A percentile compares a stretch with the other conserved stretches of the same genome.
These are phyloP conservation scores for Melanogrammus aeglefinus DNA, from an alignment of 2,797 vertebrate genomes.

Conservation along the genomic window DNA sequence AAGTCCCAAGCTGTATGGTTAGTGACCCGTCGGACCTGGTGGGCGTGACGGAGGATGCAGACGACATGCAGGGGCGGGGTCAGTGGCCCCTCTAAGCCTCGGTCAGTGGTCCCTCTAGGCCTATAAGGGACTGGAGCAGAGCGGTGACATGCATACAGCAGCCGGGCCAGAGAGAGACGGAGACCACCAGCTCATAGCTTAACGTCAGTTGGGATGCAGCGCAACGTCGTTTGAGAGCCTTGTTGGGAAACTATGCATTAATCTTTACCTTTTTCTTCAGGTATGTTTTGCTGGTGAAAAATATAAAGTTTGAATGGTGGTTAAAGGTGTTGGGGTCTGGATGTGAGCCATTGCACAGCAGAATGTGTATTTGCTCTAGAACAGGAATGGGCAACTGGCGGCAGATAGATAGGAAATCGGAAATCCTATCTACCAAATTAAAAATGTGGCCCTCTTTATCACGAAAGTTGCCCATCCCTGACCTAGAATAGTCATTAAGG, in stretches of 20 bases:
- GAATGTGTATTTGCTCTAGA: too few relatives aligned
- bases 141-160: constrained; percentile 31
- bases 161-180: constrained; percentile 35
- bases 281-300: too few relatives aligned
- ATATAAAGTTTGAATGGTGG: not conserved
- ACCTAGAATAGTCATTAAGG: too few relatives aligned
- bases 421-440: too few relatives aligned
- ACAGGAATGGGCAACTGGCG: too few relatives aligned
- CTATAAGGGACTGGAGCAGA: constrained; percentile 48
- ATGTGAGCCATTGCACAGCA: not conserved
- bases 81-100: not conserved
- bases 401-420: too few relatives aligned
- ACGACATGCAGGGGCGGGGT: too few relatives aligned
- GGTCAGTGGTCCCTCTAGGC: constrained; percentile 68
- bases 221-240: not conserved
- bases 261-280: too few relatives aligned
- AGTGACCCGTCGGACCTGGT: constrained; percentile 16
- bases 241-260: not conserved
- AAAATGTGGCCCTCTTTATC: too few relatives aligned
- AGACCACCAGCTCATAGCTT: constrained; percentile 12
- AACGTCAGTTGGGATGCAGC: not conserved
- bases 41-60: constrained; percentile 6
- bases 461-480: too few relatives aligned
- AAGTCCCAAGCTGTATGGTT: constrained; percentile 32
- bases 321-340: not conserved